Evolutionary conservation across 2,113 vertebrate species (phyloP), one percentile per base, ranked within the genome.

Genomic region (Phalacrocorax pelagicus): DNA sequence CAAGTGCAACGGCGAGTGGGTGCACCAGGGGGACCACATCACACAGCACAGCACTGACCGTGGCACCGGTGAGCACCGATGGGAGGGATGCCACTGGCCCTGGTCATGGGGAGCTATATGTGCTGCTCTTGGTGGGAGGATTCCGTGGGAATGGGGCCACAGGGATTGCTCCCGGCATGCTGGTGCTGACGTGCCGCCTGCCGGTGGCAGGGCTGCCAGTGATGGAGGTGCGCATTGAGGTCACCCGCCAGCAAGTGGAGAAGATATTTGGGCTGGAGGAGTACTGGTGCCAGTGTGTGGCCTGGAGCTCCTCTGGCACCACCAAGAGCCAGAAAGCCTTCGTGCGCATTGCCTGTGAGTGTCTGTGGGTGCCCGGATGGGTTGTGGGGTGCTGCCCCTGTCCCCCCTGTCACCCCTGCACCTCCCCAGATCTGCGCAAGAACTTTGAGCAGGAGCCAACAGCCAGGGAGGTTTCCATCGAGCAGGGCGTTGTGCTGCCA

Each of bases 1-100:
- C 98, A 99, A 99, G 97, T 99, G 99, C 98, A 99, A 99, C 4
- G 99, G 99, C 46, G 99, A 99, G 96, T 99, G 99, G 99, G 99
- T 99, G 40, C 99, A 99, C 95, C 99, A 99, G 95, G 98, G 98
- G 5, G 99, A 99, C 97, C 99, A 99, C 32, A 54, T 98, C 81
- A 99, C 99, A 0, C 99, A 99, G 95, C 98, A 98, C 70, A 99
- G 98, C 51, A 98, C 98, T 0, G 99, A 99, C 34, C 98, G 97
- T 2, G 92, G 98, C 94, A 99, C 99, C 2, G 99, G 99, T 99
- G 98, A 98, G 97, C 1, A 0, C 55, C 0, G 1, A 27, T 7
- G 3, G 15, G 21, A 77, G 77, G 29, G 15, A 1, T 1, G 0
- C 15, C 2, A 2, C 47, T 4, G 0, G 49, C 4, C 5, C 30